These are phyloP conservation scores for Bimastos eiseni DNA, from an alignment of 2,888 invertebrate species.

Conservation along the genomic window DNA sequence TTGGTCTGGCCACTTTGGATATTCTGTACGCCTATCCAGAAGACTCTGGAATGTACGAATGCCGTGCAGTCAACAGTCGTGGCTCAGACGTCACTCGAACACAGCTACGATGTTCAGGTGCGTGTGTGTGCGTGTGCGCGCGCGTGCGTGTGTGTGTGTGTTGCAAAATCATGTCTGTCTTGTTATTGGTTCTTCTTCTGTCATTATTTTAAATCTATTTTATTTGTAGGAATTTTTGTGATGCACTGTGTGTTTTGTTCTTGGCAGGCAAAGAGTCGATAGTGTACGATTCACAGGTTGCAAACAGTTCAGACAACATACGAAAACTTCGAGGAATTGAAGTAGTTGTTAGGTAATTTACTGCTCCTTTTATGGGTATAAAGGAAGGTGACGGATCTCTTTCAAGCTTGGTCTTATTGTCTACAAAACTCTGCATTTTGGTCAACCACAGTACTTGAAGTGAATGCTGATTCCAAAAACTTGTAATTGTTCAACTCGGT, in stretches of 20 bases:
- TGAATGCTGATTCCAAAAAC: no score
- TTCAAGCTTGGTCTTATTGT: no score
- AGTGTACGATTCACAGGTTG: conserved; percentile 91
- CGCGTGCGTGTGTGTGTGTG: neutral
- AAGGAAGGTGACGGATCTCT: no score
- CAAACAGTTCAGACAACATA: conserved; percentile 92
- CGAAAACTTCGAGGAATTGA: conserved; percentile 92
- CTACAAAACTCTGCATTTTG: no score
- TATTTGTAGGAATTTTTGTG: neutral
- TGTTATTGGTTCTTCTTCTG: neutral
- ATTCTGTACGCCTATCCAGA: conserved; percentile 93
- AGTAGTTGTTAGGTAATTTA: conserved; percentile 67
- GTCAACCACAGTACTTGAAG: no score
- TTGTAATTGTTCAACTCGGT: no score
- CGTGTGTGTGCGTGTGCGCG: conserved; percentile 66
- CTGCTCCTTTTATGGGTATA: neutral
- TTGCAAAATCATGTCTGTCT: no score
- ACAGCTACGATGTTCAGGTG: conserved; percentile 86
- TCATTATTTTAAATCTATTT: neutral
- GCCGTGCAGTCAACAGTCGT: conserved; percentile 86
- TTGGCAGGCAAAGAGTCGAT: conserved; percentile 67
- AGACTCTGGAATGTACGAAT: conserved; percentile 93
- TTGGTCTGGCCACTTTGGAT: conserved; percentile 94
- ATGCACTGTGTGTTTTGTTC: neutral
- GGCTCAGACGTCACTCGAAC: conserved; percentile 93